Conservation (phyloP, 2,797 vertebrate genomes). For the Anniella stebbinsi region DNA sequence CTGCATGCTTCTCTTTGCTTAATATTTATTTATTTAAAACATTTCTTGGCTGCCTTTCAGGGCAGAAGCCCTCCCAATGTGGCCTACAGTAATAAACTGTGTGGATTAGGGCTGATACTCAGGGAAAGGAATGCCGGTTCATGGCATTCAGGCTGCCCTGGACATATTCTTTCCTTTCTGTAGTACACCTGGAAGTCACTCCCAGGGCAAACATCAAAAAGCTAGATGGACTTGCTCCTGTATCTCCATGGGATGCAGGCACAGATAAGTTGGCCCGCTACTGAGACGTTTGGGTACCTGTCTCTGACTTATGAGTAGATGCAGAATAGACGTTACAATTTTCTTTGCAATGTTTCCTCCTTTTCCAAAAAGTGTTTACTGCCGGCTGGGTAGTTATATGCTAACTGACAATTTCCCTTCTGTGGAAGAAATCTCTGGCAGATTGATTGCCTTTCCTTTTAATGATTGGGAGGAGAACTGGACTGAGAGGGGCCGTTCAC, state of each 20-base stretch:
- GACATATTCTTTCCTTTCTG: background rate
- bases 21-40: no score
- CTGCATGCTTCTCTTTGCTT: background rate
- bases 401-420: constrained; percentile 10
- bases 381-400: constrained; percentile 23
- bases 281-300: background rate
- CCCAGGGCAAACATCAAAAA: background rate
- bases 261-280: background rate
- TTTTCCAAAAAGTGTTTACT: background rate
- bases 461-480: background rate
- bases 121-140: background rate
- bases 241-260: background rate
- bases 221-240: background rate
- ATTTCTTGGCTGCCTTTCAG: no score
- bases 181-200: background rate
- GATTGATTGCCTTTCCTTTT: constrained; percentile 2
- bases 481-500: background rate
- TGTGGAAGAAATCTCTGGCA: constrained; percentile 24
- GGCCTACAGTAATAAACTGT: no score
- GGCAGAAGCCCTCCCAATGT: no score
- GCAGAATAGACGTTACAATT: background rate
- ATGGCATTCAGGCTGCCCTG: background rate
- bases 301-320: background rate
- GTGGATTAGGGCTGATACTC: background rate
- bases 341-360: background rate